A percentile compares a stretch with the other conserved stretches of the same genome.
phyloP scores from a whole-genome alignment of 2,888 invertebrate genomes.

The Netelia inedita region DNA sequence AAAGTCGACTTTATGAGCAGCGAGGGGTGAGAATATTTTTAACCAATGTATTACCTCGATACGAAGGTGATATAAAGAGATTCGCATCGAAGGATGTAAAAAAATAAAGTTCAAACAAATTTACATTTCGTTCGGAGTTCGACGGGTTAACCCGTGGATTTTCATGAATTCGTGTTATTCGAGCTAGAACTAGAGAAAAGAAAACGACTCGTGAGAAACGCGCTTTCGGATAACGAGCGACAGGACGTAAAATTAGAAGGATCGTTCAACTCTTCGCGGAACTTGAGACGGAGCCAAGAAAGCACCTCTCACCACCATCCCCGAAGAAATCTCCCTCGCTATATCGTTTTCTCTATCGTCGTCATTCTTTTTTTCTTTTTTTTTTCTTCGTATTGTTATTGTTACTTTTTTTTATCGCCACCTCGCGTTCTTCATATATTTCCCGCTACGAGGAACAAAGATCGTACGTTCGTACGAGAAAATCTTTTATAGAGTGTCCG shows the following conservation, averaged over 20 bases:
- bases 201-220: constrained; percentile 75
- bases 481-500: constrained; percentile 2
- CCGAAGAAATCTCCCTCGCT: neutral
- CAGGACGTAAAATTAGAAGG: constrained; percentile 78
- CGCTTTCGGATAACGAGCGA: constrained; percentile 34
- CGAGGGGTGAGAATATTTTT: too few species aligned
- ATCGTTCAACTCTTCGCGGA: constrained; percentile 77
- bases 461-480: constrained; percentile 9
- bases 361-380: constrained; percentile 32
- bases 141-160: constrained; percentile 15
- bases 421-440: constrained; percentile 45
- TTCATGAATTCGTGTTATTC: constrained; percentile 69
- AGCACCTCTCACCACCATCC: constrained; percentile 36
- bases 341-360: constrained; percentile 15
- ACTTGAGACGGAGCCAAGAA: constrained; percentile 77
- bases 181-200: constrained; percentile 73
- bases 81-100: neutral
- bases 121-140: neutral
- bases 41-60: too few species aligned
- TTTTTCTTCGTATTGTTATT: constrained; percentile 41
- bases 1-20: neutral
- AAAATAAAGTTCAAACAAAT: constrained; percentile 15
- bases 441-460: too few species aligned
- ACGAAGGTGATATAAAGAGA: too few species aligned
- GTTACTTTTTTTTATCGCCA: constrained; percentile 37